These are phyloP conservation scores for Sternarchorhynchus goeldii DNA, from an alignment of 2,797 vertebrate genomes.

Conservation along the genomic window DNA sequence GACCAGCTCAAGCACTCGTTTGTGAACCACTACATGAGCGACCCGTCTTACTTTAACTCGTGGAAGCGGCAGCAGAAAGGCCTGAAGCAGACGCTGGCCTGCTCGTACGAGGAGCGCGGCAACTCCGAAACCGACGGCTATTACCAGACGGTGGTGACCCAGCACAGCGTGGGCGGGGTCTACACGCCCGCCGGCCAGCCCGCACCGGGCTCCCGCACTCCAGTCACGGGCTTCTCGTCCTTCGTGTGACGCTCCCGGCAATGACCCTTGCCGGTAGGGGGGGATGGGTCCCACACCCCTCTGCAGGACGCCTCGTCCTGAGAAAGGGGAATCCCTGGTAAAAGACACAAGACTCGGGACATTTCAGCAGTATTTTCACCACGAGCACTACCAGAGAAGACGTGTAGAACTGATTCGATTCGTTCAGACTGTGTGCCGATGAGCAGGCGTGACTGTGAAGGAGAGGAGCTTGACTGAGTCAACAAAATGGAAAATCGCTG, in stretches of 20 bases:
- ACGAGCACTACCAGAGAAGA: constrained; percentile 49
- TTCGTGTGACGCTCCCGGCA: constrained; percentile 82
- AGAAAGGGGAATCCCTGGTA: constrained; percentile 26
- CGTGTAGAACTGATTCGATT: constrained; percentile 27
- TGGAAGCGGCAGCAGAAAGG: constrained; percentile 94
- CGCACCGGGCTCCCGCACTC: constrained; percentile 85
- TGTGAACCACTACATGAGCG: constrained; percentile 98
- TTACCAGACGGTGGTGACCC: constrained; percentile 93
- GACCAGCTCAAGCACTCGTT: constrained; percentile 93
- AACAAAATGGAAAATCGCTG: constrained; percentile 19
- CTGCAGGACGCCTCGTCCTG: constrained; percentile 30
- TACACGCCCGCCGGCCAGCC: constrained; percentile 88
- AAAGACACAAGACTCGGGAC: constrained; percentile 37
- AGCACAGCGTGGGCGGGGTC: constrained; percentile 90
- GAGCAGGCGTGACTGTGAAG: background rate
- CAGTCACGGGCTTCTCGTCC: constrained; percentile 95
- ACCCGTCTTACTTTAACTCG: constrained; percentile 94
- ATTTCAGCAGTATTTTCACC: constrained; percentile 46
- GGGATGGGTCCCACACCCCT: constrained; percentile 21
- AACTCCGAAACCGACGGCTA: constrained; percentile 81
- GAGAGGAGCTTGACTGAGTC: background rate
- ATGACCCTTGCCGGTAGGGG: background rate
- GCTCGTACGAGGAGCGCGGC: constrained; percentile 86
- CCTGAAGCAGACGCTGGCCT: constrained; percentile 74
- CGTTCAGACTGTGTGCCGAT: constrained; percentile 10